Evolutionary conservation across 2,797 vertebrate species (phyloP).

Genomic region (Coreius guichenoti): DNA sequence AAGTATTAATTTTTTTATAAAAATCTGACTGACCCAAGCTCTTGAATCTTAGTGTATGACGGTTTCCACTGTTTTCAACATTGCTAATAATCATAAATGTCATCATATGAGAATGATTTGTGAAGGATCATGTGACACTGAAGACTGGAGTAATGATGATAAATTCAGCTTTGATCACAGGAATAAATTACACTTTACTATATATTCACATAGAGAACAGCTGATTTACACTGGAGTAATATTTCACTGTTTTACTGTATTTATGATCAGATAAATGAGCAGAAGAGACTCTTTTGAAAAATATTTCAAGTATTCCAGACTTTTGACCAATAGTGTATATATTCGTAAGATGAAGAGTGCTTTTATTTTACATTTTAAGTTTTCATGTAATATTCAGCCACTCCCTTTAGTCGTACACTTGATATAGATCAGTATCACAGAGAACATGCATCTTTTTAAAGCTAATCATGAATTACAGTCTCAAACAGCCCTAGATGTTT

Average conservation of each 20-base stretch:
- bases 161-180: not conserved
- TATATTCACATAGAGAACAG: not conserved
- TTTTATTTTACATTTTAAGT: not conserved
- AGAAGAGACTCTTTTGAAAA: not conserved
- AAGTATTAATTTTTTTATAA: too few species aligned
- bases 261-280: not conserved
- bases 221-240: rapidly evolving
- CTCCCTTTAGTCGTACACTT: not conserved
- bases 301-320: not conserved
- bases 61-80: too few species aligned
- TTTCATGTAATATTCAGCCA: not conserved
- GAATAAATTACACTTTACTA: not conserved
- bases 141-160: not conserved
- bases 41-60: too few species aligned
- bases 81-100: not conserved
- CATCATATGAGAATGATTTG: not conserved
- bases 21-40: too few species aligned
- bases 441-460: constrained; percentile 14
- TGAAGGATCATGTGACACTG: not conserved
- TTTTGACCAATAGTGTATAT: too few species aligned
- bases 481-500: constrained; percentile 19
- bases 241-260: not conserved
- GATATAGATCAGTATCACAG: not conserved
- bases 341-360: not conserved
- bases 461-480: constrained; percentile 27